A percentile compares a stretch with the other conserved stretches of the same genome.
These are phyloP conservation scores for Ptychochromis oligacanthus DNA, from an alignment of 2,113 vertebrate genomes.

Conservation along the genomic window DNA sequence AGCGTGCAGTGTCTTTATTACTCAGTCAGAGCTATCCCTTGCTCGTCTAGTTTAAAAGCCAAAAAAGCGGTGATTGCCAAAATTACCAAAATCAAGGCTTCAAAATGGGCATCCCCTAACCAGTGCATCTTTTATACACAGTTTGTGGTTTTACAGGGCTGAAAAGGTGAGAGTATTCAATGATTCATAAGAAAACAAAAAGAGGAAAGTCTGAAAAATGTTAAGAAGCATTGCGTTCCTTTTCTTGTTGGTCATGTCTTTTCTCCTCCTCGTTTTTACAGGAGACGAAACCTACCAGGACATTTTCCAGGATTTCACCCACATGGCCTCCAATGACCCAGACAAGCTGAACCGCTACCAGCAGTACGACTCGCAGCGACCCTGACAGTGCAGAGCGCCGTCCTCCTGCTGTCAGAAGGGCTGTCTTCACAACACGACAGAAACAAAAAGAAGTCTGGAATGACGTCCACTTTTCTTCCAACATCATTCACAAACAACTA, in stretches of 20 bases:
- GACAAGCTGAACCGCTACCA: constrained; percentile 96
- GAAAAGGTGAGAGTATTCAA: not conserved
- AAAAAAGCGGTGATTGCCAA: too few relatives aligned
- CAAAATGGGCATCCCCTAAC: not conserved
- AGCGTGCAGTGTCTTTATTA: too few relatives aligned
- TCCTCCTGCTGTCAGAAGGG: not conserved
- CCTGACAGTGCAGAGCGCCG: constrained; percentile 65
- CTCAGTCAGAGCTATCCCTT: not conserved
- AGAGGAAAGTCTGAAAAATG: not conserved
- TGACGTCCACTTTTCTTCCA: not conserved
- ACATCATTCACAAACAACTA: not conserved
- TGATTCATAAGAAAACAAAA: not conserved
- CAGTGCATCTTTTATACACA: not conserved
- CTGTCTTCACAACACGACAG: not conserved
- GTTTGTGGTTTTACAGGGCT: not conserved
- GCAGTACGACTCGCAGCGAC: constrained; percentile 83
- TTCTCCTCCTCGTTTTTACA: constrained; percentile 58
- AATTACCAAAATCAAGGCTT: not conserved
- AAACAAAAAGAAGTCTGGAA: not conserved
- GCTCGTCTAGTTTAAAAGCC: not conserved
- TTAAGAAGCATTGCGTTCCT: not conserved
- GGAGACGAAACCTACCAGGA: constrained; percentile 98
- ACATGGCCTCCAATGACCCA: constrained; percentile 98
- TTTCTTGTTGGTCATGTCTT: not conserved
- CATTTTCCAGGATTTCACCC: constrained; percentile 98